Evolutionary conservation across 2,113 vertebrate genomes (phyloP), one percentile per base, ranked within the genome.

Genomic region (Alethe castanea): DNA sequence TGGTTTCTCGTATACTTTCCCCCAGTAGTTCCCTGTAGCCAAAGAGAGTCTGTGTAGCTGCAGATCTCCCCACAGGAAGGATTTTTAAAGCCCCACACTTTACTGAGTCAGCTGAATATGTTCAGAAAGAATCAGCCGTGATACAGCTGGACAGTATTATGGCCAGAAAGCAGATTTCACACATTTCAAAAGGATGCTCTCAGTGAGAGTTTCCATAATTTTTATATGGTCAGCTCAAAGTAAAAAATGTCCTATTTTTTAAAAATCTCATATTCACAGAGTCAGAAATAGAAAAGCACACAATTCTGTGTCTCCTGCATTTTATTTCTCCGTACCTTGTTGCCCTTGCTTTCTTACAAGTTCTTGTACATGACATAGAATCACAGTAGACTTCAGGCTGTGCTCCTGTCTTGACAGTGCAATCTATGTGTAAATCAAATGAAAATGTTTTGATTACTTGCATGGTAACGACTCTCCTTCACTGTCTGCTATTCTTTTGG

Each of bases 1-100:
- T 95, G 93, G 85, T 93, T 96, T 92, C 85, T 95, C 36, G 20
- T 92, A 96, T 92, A 67, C 85, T 95, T 94, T 88, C 71, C 60
- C 79, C 42, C 71, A 71, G 66, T 70, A 61, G 86, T 93, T 83
- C 76, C 40, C 76, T 71, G 56, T 78, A 40, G 81, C 77, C 81
- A 48, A 26, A 60, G 79, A 42, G 78, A 85, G 74, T 22, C 47
- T 62, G 47, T 54, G 62, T 47, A 73, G 74, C 71, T 88, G 67
- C 85, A 90, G 71, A 83, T 91, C 47, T 96, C 74, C 62, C 71
- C 4, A 6, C 73, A 69, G 81, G 24, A 90, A 56, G 52, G 67
- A 72, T 93, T 92, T 94, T 96, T 92, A 86, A 91, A 92, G 71
- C 54, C 35, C 20, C 22, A 7, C 15, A n/a, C 67, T 66, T 91